A percentile compares a stretch with the other conserved stretches of the same genome.
Conservation (phyloP, 2,113 vertebrate genomes). For the Coptodon bakossiorum region DNA sequence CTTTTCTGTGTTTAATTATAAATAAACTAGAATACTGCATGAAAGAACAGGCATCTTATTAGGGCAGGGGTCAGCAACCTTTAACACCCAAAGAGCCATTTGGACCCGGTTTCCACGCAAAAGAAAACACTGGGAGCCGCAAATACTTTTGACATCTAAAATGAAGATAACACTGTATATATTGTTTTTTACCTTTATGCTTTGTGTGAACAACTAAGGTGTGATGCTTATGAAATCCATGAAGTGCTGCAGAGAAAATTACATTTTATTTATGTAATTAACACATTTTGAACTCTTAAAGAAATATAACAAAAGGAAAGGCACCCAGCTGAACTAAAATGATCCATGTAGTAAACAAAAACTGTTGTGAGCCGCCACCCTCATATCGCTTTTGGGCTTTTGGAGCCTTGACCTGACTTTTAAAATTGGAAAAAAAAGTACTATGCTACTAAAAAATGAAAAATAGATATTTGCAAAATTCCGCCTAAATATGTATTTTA, state of each 20-base stretch:
- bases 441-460: too few species aligned
- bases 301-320: not conserved
- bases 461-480: too few species aligned
- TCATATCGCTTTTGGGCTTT: too few species aligned
- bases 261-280: not conserved
- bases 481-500: too few species aligned
- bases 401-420: too few species aligned
- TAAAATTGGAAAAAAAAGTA: too few species aligned
- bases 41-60: not conserved
- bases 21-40: not conserved
- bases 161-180: not conserved
- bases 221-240: not conserved
- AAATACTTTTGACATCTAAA: not conserved
- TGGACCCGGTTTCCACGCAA: not conserved
- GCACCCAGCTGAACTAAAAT: not conserved
- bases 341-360: not conserved
- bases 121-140: not conserved
- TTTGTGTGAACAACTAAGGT: not conserved
- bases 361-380: not conserved
- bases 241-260: not conserved
- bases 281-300: not conserved
- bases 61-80: not conserved
- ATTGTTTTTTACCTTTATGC: rapidly evolving
- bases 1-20: not conserved
- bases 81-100: not conserved